Conservation (phyloP, 2,888 invertebrate genomes). For the Capitulum mitella region DNA sequence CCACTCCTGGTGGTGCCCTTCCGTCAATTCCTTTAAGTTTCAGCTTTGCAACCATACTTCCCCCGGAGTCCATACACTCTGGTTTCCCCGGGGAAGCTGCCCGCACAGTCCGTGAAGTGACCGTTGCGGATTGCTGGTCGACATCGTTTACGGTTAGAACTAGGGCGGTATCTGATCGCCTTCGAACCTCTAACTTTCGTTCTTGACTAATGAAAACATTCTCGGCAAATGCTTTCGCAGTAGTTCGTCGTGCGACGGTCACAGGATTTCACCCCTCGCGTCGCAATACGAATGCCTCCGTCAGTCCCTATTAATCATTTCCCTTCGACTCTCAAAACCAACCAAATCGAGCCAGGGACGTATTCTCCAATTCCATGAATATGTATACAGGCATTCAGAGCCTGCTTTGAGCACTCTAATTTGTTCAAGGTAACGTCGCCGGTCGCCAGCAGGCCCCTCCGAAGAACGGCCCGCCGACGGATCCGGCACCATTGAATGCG, state of each 20-base stretch:
- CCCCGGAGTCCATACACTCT: constrained; percentile 57
- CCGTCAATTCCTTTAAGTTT: constrained; percentile 53
- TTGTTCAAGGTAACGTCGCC: constrained; percentile 59
- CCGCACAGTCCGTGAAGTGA: constrained; percentile 53
- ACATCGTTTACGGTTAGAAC: constrained; percentile 59
- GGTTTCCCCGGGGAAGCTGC: constrained; percentile 54
- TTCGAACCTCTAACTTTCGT: constrained; percentile 61
- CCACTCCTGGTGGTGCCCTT: constrained; percentile 64
- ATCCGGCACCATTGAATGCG: constrained; percentile 35
- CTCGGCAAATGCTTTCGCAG: constrained; percentile 62
- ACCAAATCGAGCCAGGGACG: constrained; percentile 57
- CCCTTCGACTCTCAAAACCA: constrained; percentile 53
- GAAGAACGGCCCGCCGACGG: constrained; percentile 42
- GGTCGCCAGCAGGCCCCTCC: constrained; percentile 48
- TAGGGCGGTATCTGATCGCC: constrained; percentile 61
- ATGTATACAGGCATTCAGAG: constrained; percentile 34
- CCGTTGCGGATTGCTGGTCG: constrained; percentile 56
- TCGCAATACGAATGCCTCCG: constrained; percentile 58
- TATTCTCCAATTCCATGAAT: constrained; percentile 61
- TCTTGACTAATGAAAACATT: constrained; percentile 61
- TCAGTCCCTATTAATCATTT: constrained; percentile 57
- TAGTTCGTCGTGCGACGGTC: constrained; percentile 54
- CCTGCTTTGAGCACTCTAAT: constrained; percentile 60
- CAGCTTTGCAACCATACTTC: constrained; percentile 58
- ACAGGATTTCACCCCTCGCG: constrained; percentile 60